A percentile compares a stretch with the other conserved stretches of the same genome.
Evolutionary conservation across 2,797 vertebrate species (phyloP).

Genomic region (Antennarius maculatus): DNA sequence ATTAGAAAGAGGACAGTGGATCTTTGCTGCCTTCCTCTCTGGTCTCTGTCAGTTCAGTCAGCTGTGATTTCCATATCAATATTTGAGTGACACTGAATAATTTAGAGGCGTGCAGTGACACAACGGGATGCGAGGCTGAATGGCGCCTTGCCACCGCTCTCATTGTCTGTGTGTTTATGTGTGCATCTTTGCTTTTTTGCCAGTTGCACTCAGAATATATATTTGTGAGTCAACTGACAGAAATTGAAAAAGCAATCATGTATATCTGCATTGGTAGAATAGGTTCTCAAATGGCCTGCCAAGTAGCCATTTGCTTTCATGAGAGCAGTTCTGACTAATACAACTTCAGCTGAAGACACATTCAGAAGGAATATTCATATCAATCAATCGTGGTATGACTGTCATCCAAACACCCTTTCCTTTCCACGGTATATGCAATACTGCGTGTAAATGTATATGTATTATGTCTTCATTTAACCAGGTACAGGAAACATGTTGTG

Average conservation of each 20-base stretch:
- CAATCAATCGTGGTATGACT: slow-evolving; percentile 28
- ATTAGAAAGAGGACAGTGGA: slow-evolving; percentile 45
- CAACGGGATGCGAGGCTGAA: slow-evolving; percentile 78
- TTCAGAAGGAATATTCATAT: slow-evolving; percentile 27
- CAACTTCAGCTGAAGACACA: slow-evolving; percentile 30
- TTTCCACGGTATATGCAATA: not conserved
- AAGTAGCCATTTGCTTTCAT: slow-evolving; percentile 35
- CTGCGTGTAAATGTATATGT: no score
- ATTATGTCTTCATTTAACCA: not conserved
- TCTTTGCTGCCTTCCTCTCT: slow-evolving; percentile 57
- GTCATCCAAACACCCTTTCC: slow-evolving; percentile 23
- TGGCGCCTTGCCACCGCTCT: slow-evolving; percentile 69
- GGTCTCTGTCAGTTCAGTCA: slow-evolving; percentile 78
- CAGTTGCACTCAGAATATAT: slow-evolving; percentile 58
- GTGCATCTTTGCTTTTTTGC: slow-evolving; percentile 28
- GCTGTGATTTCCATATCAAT: slow-evolving; percentile 88
- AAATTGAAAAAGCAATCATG: slow-evolving; percentile 70
- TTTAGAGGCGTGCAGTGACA: slow-evolving; percentile 81
- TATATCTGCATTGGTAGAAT: slow-evolving; percentile 43
- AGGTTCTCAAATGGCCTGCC: slow-evolving; percentile 46
- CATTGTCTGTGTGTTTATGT: slow-evolving; percentile 58
- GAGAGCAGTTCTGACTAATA: slow-evolving; percentile 24
- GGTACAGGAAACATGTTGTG: not conserved
- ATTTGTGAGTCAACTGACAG: slow-evolving; percentile 62
- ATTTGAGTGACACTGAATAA: slow-evolving; percentile 88